phyloP scores from a whole-genome alignment of 2,113 vertebrate species.

The Cavia aperea region DNA sequence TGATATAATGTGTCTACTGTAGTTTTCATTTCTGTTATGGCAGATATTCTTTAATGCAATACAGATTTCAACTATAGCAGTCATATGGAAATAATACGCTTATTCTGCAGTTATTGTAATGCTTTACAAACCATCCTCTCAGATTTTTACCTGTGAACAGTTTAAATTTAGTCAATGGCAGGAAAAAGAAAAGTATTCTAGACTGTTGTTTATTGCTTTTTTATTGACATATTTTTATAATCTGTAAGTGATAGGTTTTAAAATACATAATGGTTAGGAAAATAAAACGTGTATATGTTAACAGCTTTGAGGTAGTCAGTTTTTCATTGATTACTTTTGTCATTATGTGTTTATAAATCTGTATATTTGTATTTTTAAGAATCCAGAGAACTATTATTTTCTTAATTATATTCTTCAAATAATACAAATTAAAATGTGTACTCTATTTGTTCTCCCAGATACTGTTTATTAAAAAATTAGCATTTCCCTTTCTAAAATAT shows the following conservation, averaged over 20 bases:
- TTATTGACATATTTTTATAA: constrained; percentile 18
- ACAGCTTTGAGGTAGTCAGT: neutral
- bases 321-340: constrained; percentile 24
- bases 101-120: constrained; percentile 68
- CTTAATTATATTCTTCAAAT: neutral
- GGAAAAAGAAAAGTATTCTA: neutral
- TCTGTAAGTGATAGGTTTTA: constrained; percentile 31
- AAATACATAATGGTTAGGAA: constrained; percentile 14
- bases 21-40: constrained; percentile 70
- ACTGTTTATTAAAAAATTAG: constrained; percentile 21
- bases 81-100: constrained; percentile 72
- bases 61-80: constrained; percentile 62
- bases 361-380: neutral
- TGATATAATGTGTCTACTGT: constrained; percentile 58
- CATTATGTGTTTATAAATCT: constrained; percentile 14
- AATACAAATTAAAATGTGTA: neutral
- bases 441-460: neutral
- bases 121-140: constrained; percentile 67
- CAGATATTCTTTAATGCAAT: constrained; percentile 67
- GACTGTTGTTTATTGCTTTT: neutral
- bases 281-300: neutral
- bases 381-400: constrained; percentile 19
- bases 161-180: constrained; percentile 58
- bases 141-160: constrained; percentile 62
- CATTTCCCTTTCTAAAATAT: constrained; percentile 19